phyloP scores from a whole-genome alignment of 2,888 invertebrate species.

The Xestobium rufovillosum region DNA sequence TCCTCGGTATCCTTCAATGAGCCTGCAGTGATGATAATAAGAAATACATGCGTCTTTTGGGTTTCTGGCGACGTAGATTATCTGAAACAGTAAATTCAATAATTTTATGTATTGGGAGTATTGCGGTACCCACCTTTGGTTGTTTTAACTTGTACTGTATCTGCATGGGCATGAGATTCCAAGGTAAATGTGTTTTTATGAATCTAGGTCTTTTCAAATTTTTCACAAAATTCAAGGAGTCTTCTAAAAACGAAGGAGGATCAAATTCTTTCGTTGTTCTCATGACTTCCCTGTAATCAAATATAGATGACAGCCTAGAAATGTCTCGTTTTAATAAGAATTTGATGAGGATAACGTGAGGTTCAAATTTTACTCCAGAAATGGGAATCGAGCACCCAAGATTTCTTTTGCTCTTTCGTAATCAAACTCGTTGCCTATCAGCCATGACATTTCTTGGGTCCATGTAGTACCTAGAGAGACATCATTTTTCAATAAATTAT shows the following conservation, averaged over 20 bases:
- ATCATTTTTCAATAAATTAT: neutral
- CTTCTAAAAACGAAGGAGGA: conserved; percentile 27
- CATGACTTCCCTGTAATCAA: conserved; percentile 39
- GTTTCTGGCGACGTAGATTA: conserved; percentile 65
- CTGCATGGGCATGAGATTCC: conserved; percentile 50
- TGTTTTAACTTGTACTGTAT: conserved; percentile 38
- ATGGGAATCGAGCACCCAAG: conserved; percentile 59
- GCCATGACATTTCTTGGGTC: conserved; percentile 70
- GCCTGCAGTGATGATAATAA: conserved; percentile 58
- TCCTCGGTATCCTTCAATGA: conserved; percentile 50
- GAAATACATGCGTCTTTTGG: conserved; percentile 67
- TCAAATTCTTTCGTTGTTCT: conserved; percentile 30
- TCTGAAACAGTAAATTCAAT: conserved; percentile 37
- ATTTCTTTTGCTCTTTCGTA: conserved; percentile 48
- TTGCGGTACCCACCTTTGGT: conserved; percentile 32
- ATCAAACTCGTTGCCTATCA: conserved; percentile 56
- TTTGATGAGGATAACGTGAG: neutral
- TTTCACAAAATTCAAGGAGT: conserved; percentile 30
- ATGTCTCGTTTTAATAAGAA: conserved; percentile 7
- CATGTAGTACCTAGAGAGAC: conserved; percentile 62
- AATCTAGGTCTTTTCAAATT: conserved; percentile 39
- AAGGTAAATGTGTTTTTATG: conserved; percentile 59
- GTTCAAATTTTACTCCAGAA: conserved; percentile 53
- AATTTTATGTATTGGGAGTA: conserved; percentile 3
- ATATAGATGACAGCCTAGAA: conserved; percentile 39